These are phyloP conservation scores for Tapirus indicus DNA, from an alignment of 2,797 vertebrate species.

Conservation along the genomic window DNA sequence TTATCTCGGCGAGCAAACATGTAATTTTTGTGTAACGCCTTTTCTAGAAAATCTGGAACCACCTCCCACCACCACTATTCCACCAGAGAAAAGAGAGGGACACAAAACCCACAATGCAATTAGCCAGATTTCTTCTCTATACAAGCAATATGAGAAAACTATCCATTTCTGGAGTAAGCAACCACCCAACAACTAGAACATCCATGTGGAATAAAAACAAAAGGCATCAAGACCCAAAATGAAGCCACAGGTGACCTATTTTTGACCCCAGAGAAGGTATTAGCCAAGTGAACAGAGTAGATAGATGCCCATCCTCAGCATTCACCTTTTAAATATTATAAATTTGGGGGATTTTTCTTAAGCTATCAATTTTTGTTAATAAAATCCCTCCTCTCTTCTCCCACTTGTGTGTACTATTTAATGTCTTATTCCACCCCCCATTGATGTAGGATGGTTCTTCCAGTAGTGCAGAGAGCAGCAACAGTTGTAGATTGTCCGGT, in stretches of 20 bases:
- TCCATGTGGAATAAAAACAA: accelerated
- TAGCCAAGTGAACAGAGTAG: too few species aligned
- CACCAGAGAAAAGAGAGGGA: accelerated
- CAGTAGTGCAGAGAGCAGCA: accelerated
- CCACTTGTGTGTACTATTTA: accelerated
- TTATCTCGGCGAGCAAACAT: constrained; percentile 51
- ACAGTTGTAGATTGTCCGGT: accelerated
- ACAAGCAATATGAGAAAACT: not conserved
- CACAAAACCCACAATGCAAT: accelerated
- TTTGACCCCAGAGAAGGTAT: accelerated
- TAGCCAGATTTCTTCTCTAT: not conserved
- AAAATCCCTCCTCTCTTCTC: not conserved
- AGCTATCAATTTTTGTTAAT: too few species aligned
- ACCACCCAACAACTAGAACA: accelerated
- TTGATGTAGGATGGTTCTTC: accelerated
- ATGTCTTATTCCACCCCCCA: accelerated
- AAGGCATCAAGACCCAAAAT: accelerated
- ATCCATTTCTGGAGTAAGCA: accelerated
- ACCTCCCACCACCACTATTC: too few species aligned
- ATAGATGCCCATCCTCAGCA: accelerated
- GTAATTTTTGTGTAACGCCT: not conserved
- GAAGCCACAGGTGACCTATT: accelerated
- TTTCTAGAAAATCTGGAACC: not conserved
- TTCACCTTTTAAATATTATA: accelerated
- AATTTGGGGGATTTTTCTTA: not conserved